phyloP scores from a whole-genome alignment of 2,113 vertebrate species.

The Corynorhinus townsendii region DNA sequence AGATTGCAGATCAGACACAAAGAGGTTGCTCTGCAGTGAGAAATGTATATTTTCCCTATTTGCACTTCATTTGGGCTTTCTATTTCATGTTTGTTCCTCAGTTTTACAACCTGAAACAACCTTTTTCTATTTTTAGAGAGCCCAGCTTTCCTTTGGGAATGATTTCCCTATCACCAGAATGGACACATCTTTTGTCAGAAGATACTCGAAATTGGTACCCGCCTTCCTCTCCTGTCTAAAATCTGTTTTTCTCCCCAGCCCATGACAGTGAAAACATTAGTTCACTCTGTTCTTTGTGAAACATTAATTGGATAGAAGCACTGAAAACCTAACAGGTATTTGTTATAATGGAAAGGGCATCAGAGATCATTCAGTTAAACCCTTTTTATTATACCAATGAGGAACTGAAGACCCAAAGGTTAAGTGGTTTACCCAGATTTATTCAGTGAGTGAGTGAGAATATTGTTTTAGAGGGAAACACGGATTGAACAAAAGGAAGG shows the following conservation, averaged over 20 bases:
- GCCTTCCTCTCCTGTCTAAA: not conserved
- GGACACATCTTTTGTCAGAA: not conserved
- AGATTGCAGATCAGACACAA: not conserved
- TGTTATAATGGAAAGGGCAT: conserved; percentile 6
- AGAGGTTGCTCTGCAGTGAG: not conserved
- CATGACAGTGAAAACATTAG: not conserved
- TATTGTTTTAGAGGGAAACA: conserved; percentile 11
- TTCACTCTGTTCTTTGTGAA: conserved; percentile 44
- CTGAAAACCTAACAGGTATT: conserved; percentile 1
- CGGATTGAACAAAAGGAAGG: not conserved
- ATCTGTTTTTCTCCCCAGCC: not conserved
- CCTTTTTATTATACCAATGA: conserved; percentile 40
- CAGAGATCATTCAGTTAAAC: conserved; percentile 32
- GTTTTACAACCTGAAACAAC: conserved; percentile 4
- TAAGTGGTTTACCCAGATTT: conserved; percentile 38
- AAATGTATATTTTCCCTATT: not conserved
- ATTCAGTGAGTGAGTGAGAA: conserved; percentile 37
- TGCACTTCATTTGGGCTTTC: not conserved
- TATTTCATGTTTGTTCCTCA: not conserved
- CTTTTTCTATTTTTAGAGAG: not conserved
- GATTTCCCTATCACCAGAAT: not conserved
- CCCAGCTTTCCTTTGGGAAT: not conserved
- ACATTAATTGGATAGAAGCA: conserved; percentile 27
- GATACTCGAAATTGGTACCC: not conserved
- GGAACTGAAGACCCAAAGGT: conserved; percentile 39